Evolutionary conservation across 2,888 invertebrate species (phyloP), one percentile per base, ranked within the genome.

Genomic region (Tribolium freemani): DNA sequence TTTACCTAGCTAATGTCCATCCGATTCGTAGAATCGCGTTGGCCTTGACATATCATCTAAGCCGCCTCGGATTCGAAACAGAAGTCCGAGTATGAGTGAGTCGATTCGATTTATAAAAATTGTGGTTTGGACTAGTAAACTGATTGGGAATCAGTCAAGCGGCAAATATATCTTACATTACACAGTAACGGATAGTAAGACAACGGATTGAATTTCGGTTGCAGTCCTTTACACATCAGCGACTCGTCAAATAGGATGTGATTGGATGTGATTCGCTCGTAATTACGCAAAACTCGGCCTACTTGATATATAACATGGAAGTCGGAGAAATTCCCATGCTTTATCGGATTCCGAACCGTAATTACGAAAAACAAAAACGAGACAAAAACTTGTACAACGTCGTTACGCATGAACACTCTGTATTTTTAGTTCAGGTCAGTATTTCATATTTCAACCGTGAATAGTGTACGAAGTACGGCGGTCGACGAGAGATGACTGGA

Each of bases 151-250:
- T 76, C 83, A 86, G 80, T 82, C 81, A 83, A 84, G 85, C 86
- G 82, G 85, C 83, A 86, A 86, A 86, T 86, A 81, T 85, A 86
- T 85, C 86, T 86, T 86, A 85, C 85, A 84, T 86, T 86, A 86
- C 86, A 85, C 77, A 79, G 85, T 85, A 85, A 86, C 83, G 83
- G 86, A 85, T 85, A 85, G 85, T 82, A 80, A 26, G 78, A 76
- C 78, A 76, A 75, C 75, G 83, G 84, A 86, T 86, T 84, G 83
- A 82, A 83, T 86, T 86, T 86, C 86, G 84, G 84, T 85, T 84
- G 83, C 83, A 82, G 81, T 26, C 78, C 77, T 82, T 83, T 82
- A 83, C 82, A 83, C 82, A 80, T 81, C 81, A 83, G 64, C 81
- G 82, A 82, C 77, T 83, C 81, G 81, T 81, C 81, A 83, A 83